Evolutionary conservation across 2,113 vertebrate genomes (phyloP).

Genomic region (Phainopepla nitens): DNA sequence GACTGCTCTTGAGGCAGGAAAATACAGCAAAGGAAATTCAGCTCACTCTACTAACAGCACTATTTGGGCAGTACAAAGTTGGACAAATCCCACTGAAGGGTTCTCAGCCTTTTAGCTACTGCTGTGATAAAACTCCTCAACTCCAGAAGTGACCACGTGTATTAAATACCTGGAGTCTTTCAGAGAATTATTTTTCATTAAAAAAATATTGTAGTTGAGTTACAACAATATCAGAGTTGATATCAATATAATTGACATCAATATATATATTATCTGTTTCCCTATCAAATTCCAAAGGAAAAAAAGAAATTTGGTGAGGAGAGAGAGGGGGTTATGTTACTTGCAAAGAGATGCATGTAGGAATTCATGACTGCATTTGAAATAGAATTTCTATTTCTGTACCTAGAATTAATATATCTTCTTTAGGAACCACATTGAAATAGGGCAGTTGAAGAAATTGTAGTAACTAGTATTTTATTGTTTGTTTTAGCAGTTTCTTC

Average conservation of each 20-base stretch:
- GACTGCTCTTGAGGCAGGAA: not conserved
- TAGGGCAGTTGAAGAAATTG: not conserved
- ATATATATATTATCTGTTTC: not conserved
- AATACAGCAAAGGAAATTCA: not conserved
- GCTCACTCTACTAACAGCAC: not conserved
- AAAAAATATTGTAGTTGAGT: accelerated
- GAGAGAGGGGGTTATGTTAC: accelerated
- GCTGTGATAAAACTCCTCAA: not conserved
- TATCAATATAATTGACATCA: not conserved
- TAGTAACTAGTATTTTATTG: not conserved
- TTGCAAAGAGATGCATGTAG: not conserved
- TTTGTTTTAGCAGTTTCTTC: not conserved
- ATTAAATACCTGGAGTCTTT: not conserved
- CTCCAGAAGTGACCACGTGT: not conserved
- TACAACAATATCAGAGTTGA: not conserved
- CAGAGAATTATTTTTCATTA: not conserved
- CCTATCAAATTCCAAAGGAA: not conserved
- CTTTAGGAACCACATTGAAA: not conserved
- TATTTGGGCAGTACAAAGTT: not conserved
- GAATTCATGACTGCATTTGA: not conserved
- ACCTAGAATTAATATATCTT: not conserved
- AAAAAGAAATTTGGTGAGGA: not conserved
- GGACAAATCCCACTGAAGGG: accelerated
- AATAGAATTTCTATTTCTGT: not conserved
- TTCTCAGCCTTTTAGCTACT: not conserved